Evolutionary conservation across 2,888 invertebrate genomes (phyloP), one percentile per base, ranked within the genome.

Genomic region (Tetanocera ferruginea): DNA sequence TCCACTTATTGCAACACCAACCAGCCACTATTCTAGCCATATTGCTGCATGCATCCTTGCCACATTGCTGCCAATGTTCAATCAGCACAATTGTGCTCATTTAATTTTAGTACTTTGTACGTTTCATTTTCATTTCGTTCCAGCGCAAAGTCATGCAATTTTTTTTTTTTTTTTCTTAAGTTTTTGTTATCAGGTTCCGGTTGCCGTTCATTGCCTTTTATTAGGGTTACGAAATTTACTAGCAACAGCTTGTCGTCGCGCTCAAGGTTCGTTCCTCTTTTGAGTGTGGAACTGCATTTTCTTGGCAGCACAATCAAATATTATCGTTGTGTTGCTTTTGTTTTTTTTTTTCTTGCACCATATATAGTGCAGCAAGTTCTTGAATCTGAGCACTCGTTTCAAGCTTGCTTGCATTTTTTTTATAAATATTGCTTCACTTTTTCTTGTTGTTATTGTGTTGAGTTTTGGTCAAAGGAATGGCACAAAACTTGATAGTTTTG

Each of bases 41-140:
- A 25, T 60, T 31, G 57, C 19, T n/a, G 8, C 28, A 60, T n/a
- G 8, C 28, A 60, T 28, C 60, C 43, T 43, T 43, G 11, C 43
- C 43, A 43, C 43, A 43, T 43, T 14, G 43, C 43, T 43, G 43
- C 43, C 43, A 14, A 28, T 60, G 25, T 28, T 25, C 67, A 67
- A 67, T 67, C 66, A 67, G 67, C 43, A 34, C 43, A 67, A 67
- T 67, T 37, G 67, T 19, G 67, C 67, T 67, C 67, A 37, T 67
- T 67, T 67, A 67, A 67, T 67, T 67, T 67, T 67, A 67, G 31
- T 43, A 19, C 67, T 67, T 37, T 67, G n/a, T 43, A n/a, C 67
- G 31, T 37, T 67, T 67, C 67, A 19, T 34, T 67, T 67, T 37
- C 37, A 67, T 67, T 37, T 43, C 43, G 8, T 67, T 67, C 67